phyloP scores from a whole-genome alignment of 2,113 vertebrate genomes.

The Zosterops japonicus region DNA sequence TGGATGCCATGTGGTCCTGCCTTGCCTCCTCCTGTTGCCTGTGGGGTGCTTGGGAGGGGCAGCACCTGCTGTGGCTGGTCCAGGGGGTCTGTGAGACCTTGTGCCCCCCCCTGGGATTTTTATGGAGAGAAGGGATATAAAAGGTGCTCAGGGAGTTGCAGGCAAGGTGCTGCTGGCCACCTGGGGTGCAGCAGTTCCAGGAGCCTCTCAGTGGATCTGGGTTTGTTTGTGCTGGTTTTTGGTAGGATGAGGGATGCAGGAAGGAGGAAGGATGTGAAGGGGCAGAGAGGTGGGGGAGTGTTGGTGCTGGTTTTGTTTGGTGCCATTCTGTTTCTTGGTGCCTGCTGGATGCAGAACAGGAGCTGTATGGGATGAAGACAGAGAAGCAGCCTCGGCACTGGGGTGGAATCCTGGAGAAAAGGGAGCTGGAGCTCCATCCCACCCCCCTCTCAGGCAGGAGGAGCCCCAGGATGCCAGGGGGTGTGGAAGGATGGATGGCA shows the following conservation, averaged over 20 bases:
- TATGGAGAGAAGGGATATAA: neutral
- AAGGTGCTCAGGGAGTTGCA: neutral
- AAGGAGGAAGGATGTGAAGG: neutral
- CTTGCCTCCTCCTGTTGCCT: neutral
- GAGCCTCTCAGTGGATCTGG: accelerated
- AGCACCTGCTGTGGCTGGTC: accelerated
- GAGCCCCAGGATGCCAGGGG: neutral
- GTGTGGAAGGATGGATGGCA: neutral
- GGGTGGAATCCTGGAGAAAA: neutral
- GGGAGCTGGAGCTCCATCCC: neutral
- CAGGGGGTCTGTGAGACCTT: neutral
- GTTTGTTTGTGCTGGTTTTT: neutral
- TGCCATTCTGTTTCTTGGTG: accelerated
- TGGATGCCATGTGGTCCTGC: neutral
- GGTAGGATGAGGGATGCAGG: neutral
- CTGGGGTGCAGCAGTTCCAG: accelerated
- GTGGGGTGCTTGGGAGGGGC: neutral
- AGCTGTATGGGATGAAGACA: neutral
- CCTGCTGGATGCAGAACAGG: neutral
- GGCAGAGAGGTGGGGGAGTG: neutral
- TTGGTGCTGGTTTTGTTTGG: neutral
- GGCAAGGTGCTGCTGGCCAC: neutral
- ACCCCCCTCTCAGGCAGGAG: neutral
- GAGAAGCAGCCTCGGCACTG: neutral
- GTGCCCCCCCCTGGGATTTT: neutral